Conservation (phyloP, 2,888 invertebrate species). For the Sycophila texana region DNA sequence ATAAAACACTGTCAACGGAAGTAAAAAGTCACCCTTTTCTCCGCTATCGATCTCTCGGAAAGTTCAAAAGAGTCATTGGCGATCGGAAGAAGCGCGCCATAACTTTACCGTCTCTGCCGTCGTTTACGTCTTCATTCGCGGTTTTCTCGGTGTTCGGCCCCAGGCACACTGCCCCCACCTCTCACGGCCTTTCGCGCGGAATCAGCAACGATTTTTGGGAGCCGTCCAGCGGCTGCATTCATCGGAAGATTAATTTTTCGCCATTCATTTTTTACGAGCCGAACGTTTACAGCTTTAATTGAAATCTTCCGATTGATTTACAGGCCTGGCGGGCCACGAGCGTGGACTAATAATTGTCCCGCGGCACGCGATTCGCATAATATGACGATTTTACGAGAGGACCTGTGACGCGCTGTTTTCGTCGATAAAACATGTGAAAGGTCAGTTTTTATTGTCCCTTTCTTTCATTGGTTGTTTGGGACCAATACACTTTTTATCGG, state of each 20-base stretch:
- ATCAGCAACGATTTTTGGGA: constrained; percentile 24
- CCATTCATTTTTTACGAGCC: background rate
- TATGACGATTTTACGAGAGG: background rate
- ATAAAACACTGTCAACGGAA: background rate
- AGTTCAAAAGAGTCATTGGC: too few species aligned
- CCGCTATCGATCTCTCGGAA: background rate
- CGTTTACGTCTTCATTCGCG: constrained; percentile 12
- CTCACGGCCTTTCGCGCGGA: background rate
- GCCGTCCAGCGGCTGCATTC: background rate
- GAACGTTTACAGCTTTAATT: constrained; percentile 30
- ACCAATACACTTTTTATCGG: too few species aligned
- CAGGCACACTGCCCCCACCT: background rate
- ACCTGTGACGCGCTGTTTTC: background rate
- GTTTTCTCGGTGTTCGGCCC: background rate
- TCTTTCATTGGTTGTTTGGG: too few species aligned
- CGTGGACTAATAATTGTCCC: constrained; percentile 8
- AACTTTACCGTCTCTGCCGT: background rate
- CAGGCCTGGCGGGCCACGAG: background rate
- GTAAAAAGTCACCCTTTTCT: background rate
- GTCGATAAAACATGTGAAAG: too few species aligned
- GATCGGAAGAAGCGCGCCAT: background rate
- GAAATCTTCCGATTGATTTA: constrained; percentile 39
- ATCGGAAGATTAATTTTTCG: background rate
- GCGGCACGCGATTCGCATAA: constrained; percentile 18
- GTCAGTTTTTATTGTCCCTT: too few species aligned